phyloP scores from a whole-genome alignment of 2,113 vertebrate species.

The Tylochromis polylepis region DNA sequence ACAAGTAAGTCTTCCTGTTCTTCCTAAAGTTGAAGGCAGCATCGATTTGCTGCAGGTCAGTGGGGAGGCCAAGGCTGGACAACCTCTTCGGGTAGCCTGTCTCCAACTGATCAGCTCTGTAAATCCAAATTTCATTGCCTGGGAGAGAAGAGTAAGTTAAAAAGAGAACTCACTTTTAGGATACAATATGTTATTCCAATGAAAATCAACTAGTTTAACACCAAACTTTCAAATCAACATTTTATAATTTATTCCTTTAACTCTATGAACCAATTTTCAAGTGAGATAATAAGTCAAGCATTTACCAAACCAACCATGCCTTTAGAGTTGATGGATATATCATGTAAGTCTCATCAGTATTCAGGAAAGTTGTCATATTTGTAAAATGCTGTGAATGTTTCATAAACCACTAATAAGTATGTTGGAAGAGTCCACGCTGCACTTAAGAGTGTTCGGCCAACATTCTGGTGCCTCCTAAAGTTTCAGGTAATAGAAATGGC shows the following conservation, averaged over 20 bases:
- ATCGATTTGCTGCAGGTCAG: conserved; percentile 81
- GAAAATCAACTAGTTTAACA: neutral
- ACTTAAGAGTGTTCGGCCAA: conserved; percentile 19
- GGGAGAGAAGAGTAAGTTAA: neutral
- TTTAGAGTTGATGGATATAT: neutral
- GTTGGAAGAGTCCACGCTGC: conserved; percentile 17
- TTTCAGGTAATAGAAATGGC: conserved; percentile 17
- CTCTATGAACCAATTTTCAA: neutral
- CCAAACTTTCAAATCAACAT: neutral
- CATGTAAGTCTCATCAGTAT: conserved; percentile 13
- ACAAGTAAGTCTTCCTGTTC: conserved; percentile 94
- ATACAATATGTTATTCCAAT: neutral
- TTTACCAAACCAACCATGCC: neutral
- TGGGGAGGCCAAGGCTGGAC: conserved; percentile 82
- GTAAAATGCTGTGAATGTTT: conserved; percentile 46
- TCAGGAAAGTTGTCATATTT: conserved; percentile 27
- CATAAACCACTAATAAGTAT: conserved; percentile 56
- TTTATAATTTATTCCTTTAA: neutral
- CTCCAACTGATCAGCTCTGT: conserved; percentile 84
- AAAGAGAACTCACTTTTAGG: neutral
- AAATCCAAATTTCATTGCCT: conserved; percentile 94
- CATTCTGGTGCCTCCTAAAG: conserved; percentile 36
- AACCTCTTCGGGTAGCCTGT: conserved; percentile 90
- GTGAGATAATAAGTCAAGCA: neutral
- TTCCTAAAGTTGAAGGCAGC: conserved; percentile 92